phyloP scores from a whole-genome alignment of 2,888 invertebrate species.

The Selenia dentaria region DNA sequence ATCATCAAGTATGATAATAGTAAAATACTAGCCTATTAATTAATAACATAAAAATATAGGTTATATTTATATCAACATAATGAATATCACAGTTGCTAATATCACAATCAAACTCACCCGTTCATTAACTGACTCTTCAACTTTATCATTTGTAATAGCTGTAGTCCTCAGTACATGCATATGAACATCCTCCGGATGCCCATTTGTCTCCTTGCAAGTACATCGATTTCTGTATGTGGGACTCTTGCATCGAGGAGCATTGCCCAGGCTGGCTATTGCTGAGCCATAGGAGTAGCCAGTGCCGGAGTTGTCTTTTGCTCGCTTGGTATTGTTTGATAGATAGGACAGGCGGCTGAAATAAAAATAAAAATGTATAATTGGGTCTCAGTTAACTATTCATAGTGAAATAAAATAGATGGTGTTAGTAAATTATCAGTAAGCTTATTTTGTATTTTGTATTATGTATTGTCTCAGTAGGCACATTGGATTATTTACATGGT shows the following conservation, averaged over 20 bases:
- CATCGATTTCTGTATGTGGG: conserved; percentile 47
- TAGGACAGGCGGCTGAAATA: conserved; percentile 60
- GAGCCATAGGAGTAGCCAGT: conserved; percentile 73
- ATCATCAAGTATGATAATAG: too few relatives aligned
- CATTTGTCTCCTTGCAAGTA: conserved; percentile 43
- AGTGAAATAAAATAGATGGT: too few relatives aligned
- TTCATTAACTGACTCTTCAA: conserved; percentile 49
- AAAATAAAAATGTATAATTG: conserved; percentile 17
- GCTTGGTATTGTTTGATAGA: conserved; percentile 60
- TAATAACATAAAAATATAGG: too few relatives aligned
- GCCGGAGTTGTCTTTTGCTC: conserved; percentile 74
- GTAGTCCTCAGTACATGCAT: conserved; percentile 68
- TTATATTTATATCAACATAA: too few relatives aligned
- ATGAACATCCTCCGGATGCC: conserved; percentile 21
- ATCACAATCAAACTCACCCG: conserved; percentile 59
- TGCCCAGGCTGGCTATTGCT: conserved; percentile 58
- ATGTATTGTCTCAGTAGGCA: too few relatives aligned
- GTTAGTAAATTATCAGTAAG: too few relatives aligned
- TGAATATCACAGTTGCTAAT: too few relatives aligned
- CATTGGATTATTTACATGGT: too few relatives aligned
- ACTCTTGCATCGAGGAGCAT: conserved; percentile 41
- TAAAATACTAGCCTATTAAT: too few relatives aligned
- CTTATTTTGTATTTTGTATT: too few relatives aligned
- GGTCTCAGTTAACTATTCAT: neutral
- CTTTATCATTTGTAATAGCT: conserved; percentile 65